These are phyloP conservation scores for Chaetodon trifasciatus DNA, from an alignment of 2,797 vertebrate species.

Conservation along the genomic window DNA sequence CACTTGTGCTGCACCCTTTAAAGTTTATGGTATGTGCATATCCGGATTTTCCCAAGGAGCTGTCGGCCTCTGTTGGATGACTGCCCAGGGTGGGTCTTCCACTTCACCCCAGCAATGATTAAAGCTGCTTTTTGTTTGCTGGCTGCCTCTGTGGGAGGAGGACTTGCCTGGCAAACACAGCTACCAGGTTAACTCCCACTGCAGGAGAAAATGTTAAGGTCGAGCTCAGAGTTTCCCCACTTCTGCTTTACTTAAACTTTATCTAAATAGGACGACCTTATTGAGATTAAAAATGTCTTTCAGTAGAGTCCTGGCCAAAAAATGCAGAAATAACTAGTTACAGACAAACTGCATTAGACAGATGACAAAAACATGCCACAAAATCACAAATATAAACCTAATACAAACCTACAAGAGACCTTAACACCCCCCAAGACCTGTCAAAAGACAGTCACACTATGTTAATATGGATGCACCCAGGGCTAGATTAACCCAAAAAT, in stretches of 20 bases:
- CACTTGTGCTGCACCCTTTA: conserved; percentile 21
- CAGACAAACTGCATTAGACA: not conserved
- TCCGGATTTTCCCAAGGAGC: conserved; percentile 65
- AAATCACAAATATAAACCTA: not conserved
- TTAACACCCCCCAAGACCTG: not conserved
- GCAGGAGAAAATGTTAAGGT: not conserved
- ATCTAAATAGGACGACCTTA: not conserved
- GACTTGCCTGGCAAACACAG: conserved; percentile 42
- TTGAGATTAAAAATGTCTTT: not conserved
- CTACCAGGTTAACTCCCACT: conserved; percentile 25
- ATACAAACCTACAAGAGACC: not conserved
- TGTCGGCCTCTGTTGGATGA: conserved; percentile 60
- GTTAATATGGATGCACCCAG: not conserved
- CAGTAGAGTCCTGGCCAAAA: not conserved
- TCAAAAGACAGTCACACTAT: not conserved
- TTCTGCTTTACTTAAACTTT: conserved; percentile 13
- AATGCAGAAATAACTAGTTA: not conserved
- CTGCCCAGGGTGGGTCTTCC: conserved; percentile 76
- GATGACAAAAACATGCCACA: not conserved
- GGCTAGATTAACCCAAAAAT: not conserved
- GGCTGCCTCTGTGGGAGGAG: conserved; percentile 18
- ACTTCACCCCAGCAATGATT: conserved; percentile 62
- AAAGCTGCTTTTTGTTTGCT: conserved; percentile 66
- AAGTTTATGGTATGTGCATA: conserved; percentile 51
- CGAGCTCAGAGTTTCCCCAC: conserved; percentile 4